phyloP scores from a whole-genome alignment of 2,797 vertebrate genomes.

The Antennarius maculatus region DNA sequence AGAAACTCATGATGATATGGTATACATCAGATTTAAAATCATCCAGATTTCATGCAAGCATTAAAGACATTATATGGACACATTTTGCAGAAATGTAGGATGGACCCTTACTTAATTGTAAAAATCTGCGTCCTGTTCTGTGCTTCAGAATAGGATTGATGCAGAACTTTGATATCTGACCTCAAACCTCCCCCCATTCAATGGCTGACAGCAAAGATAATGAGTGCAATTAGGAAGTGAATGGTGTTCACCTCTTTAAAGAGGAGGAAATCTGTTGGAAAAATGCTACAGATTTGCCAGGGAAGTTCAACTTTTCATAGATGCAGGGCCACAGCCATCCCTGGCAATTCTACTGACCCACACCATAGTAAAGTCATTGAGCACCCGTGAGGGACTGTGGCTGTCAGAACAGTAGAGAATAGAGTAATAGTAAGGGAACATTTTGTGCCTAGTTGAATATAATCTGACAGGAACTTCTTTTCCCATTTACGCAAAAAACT shows the following conservation, averaged over 20 bases:
- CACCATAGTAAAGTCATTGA: constrained; percentile 22
- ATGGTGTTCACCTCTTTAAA: constrained; percentile 40
- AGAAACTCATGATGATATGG: too few species aligned
- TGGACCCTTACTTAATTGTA: too few species aligned
- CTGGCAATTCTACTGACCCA: constrained; percentile 48
- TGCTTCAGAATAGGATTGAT: neutral
- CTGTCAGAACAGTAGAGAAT: constrained; percentile 45
- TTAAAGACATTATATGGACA: too few species aligned
- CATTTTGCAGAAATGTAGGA: too few species aligned
- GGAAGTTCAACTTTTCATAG: constrained; percentile 51
- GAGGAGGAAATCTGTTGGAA: constrained; percentile 31
- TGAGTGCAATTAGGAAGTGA: constrained; percentile 56
- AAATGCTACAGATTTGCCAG: constrained; percentile 48
- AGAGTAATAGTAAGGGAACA: constrained; percentile 48
- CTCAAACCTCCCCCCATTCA: constrained; percentile 36
- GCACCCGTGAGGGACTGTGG: constrained; percentile 18
- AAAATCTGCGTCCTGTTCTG: too few species aligned
- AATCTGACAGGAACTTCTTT: constrained; percentile 12
- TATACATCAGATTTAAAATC: too few species aligned
- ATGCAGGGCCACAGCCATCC: constrained; percentile 15
- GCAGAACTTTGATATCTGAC: constrained; percentile 11
- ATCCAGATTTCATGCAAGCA: too few species aligned
- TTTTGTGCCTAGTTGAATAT: constrained; percentile 18
- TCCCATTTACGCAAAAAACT: constrained; percentile 1
- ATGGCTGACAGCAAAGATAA: constrained; percentile 51